Percentiles rank a stretch among this genome's conserved stretches.
Evolutionary conservation across 2,888 invertebrate species (phyloP).

Genomic region (Tiphia femorata): DNA sequence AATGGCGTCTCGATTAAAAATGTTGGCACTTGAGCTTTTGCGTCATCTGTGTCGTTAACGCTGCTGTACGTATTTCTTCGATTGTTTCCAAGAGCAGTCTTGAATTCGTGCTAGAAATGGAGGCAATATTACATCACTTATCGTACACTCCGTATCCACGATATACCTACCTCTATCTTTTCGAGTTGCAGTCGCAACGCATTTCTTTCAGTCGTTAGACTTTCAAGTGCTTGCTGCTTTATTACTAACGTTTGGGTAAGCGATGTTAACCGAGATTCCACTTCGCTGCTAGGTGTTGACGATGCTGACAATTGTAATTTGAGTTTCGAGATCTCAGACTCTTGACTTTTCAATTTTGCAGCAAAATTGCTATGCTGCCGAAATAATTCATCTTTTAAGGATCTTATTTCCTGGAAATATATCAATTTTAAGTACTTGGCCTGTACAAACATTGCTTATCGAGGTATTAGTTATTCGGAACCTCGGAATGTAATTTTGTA

Average conservation of each 20-base stretch:
- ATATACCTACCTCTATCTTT: slow-evolving; percentile 76
- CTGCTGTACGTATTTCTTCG: slow-evolving; percentile 72
- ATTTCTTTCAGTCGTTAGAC: slow-evolving; percentile 86
- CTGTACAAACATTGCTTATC: no score
- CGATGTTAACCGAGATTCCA: slow-evolving; percentile 59
- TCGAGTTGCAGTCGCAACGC: slow-evolving; percentile 87
- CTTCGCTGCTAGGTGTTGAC: slow-evolving; percentile 61
- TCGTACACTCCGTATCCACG: no score
- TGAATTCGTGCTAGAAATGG: slow-evolving; percentile 74
- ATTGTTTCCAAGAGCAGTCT: slow-evolving; percentile 72
- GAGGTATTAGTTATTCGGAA: no score
- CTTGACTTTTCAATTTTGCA: slow-evolving; percentile 71
- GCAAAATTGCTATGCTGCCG: slow-evolving; percentile 70
- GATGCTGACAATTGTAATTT: slow-evolving; percentile 71
- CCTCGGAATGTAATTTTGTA: slow-evolving; percentile 56
- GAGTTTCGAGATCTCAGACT: slow-evolving; percentile 73
- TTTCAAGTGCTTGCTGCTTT: slow-evolving; percentile 88
- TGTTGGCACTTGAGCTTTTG: slow-evolving; percentile 77
- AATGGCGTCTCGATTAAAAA: slow-evolving; percentile 82
- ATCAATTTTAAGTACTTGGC: no score
- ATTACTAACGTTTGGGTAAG: slow-evolving; percentile 87
- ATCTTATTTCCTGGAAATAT: slow-evolving; percentile 71
- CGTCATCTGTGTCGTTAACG: slow-evolving; percentile 79
- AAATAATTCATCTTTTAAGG: slow-evolving; percentile 71
- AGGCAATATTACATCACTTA: background rate